Evolutionary conservation across 2,888 invertebrate species (phyloP).

Genomic region (Oligia latruncula): DNA sequence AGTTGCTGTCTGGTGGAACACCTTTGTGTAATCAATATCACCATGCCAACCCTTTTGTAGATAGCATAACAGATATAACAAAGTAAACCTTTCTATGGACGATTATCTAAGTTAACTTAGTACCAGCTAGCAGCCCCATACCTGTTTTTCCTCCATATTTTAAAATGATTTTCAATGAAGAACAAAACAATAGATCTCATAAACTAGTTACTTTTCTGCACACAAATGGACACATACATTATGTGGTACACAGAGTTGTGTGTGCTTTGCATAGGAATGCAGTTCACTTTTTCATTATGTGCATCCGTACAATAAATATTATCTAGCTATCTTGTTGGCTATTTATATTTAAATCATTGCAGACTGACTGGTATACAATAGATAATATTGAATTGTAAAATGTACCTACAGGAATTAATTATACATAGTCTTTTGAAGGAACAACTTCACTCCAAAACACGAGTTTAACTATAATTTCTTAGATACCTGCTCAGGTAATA

Average conservation of each 20-base stretch:
- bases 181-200: slow-evolving; percentile 23
- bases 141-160: not conserved
- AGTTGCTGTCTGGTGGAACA: slow-evolving; percentile 35
- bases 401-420: not conserved
- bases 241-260: slow-evolving; percentile 50
- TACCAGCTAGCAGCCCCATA: not conserved
- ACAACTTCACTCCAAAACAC: not conserved
- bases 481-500: slow-evolving; percentile 41
- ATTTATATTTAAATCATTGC: slow-evolving; percentile 35
- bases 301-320: slow-evolving; percentile 32
- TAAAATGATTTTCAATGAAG: slow-evolving; percentile 14
- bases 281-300: slow-evolving; percentile 45
- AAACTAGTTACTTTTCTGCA: slow-evolving; percentile 30
- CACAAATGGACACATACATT: slow-evolving; percentile 32
- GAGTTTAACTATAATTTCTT: not conserved
- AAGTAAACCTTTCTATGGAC: not conserved
- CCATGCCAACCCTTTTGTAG: slow-evolving; percentile 74
- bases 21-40: slow-evolving; percentile 76
- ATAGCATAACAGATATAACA: slow-evolving; percentile 24
- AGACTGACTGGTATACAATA: not conserved
- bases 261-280: slow-evolving; percentile 67
- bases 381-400: not conserved
- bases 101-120: not conserved
- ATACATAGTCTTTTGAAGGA: not conserved
- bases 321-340: slow-evolving; percentile 9